phyloP scores from a whole-genome alignment of 2,888 invertebrate species.

The Anodontia alba region DNA sequence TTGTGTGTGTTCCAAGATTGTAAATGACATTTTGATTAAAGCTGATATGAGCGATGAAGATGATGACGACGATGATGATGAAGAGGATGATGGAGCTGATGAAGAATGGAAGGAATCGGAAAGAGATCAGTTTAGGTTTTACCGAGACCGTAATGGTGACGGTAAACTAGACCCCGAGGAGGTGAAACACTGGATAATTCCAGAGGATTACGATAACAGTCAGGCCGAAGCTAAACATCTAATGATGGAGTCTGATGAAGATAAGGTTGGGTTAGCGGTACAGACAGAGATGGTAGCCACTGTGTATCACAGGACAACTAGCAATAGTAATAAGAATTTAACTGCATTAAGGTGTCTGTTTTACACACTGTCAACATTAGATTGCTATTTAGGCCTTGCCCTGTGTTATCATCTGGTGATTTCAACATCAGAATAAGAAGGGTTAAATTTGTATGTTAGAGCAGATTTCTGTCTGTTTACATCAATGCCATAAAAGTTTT shows the following conservation, averaged over 20 bases:
- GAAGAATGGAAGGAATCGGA: conserved; percentile 98
- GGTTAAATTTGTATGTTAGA: too few species aligned
- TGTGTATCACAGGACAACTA: neutral
- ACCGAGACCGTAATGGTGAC: conserved; percentile 92
- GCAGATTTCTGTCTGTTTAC: too few species aligned
- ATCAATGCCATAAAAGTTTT: too few species aligned
- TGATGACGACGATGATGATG: conserved; percentile 70
- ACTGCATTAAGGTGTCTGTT: too few species aligned
- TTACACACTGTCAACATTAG: too few species aligned
- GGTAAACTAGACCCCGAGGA: conserved; percentile 94
- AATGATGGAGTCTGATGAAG: conserved; percentile 95
- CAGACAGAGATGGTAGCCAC: neutral
- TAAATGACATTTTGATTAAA: neutral
- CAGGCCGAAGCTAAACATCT: conserved; percentile 97
- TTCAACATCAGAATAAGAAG: too few species aligned
- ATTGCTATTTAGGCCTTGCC: too few species aligned
- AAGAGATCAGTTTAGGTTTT: conserved; percentile 93
- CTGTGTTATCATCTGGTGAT: too few species aligned
- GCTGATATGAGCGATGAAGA: conserved; percentile 52
- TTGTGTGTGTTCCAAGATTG: neutral
- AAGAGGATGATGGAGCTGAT: conserved; percentile 69
- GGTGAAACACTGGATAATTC: conserved; percentile 94
- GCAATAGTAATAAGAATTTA: too few species aligned
- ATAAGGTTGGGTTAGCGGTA: conserved; percentile 87
- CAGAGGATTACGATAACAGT: conserved; percentile 97